Conservation (phyloP, 2,888 invertebrate species). For the Ptilodon capucinus region DNA sequence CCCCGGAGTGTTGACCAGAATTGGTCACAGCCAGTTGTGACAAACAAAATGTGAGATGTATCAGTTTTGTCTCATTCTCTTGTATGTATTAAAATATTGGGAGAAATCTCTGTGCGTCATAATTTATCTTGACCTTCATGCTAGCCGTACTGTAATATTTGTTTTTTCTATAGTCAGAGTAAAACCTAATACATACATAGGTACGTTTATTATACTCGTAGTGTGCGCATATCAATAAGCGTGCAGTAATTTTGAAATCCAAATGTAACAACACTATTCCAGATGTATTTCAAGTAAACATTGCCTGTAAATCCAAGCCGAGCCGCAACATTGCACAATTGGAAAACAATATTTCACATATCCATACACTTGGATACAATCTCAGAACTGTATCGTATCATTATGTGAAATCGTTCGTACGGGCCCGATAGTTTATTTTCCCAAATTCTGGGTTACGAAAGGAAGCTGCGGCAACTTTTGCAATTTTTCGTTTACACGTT, state of each 20-base stretch:
- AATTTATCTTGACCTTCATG: too few relatives aligned
- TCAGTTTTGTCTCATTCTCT: too few relatives aligned
- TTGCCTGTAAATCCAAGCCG: neutral
- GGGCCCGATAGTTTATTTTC: neutral
- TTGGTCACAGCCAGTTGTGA: too few relatives aligned
- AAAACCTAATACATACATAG: too few relatives aligned
- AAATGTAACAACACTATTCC: neutral
- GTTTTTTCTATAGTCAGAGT: too few relatives aligned
- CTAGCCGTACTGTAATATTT: too few relatives aligned
- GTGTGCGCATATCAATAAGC: too few relatives aligned
- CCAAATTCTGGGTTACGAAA: neutral
- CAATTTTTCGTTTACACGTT: neutral
- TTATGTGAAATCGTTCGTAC: neutral
- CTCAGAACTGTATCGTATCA: conserved; percentile 2
- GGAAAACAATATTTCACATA: neutral
- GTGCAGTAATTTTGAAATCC: too few relatives aligned
- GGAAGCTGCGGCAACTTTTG: neutral
- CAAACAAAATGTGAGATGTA: too few relatives aligned
- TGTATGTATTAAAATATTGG: too few relatives aligned
- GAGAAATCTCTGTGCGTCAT: too few relatives aligned
- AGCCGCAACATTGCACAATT: neutral
- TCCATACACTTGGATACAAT: neutral
- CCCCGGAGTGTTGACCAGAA: neutral
- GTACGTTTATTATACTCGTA: too few relatives aligned
- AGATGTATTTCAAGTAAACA: neutral